Evolutionary conservation across 1,140 invertebrate species (phyloP).

Genomic region (Calephelis virginiensis): DNA sequence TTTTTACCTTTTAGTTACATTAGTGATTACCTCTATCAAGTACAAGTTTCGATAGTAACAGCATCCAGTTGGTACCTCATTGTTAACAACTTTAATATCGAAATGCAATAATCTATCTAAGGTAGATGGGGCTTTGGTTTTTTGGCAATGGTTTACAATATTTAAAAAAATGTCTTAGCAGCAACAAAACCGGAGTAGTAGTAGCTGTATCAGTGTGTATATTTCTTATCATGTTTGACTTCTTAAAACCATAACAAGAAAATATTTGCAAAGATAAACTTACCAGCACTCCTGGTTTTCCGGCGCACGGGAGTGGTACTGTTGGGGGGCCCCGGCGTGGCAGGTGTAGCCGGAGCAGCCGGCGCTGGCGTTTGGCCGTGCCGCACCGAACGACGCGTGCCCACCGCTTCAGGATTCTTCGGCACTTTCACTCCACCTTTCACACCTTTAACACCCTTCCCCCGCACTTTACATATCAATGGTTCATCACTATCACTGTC

Average conservation of each 20-base stretch:
- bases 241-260: neutral
- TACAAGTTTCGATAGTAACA: too few species aligned
- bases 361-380: slow-evolving; percentile 42
- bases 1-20: too few species aligned
- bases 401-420: slow-evolving; percentile 53
- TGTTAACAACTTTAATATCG: too few species aligned
- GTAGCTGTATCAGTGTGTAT: too few species aligned
- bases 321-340: slow-evolving; percentile 29
- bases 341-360: slow-evolving; percentile 24
- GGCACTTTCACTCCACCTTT: slow-evolving; percentile 39
- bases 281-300: slow-evolving; percentile 84
- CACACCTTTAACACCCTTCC: slow-evolving; percentile 52
- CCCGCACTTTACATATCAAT: slow-evolving; percentile 84
- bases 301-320: slow-evolving; percentile 55
- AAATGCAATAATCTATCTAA: too few species aligned
- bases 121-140: too few species aligned
- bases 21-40: too few species aligned
- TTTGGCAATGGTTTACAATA: too few species aligned
- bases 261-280: slow-evolving; percentile 30
- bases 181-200: too few species aligned
- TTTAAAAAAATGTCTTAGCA: too few species aligned
- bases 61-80: too few species aligned
- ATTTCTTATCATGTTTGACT: too few species aligned
- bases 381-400: slow-evolving; percentile 64
- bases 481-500: slow-evolving; percentile 90